A percentile compares a stretch with the other conserved stretches of the same genome.
phyloP scores from a whole-genome alignment of 1,140 invertebrate species.

The Oryzaephilus surinamensis region DNA sequence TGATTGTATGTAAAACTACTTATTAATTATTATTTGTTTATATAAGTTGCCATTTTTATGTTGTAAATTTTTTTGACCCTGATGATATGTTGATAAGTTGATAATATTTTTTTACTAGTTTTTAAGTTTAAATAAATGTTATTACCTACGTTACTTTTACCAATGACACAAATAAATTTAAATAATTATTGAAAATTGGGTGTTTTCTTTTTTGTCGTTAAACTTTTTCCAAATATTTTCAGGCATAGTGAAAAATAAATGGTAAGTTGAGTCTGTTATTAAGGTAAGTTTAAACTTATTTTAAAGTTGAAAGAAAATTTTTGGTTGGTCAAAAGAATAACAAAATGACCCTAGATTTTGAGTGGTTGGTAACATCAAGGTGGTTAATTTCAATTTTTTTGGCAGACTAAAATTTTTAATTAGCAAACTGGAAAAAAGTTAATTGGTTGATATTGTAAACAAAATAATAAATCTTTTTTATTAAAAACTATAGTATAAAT shows the following conservation, averaged over 20 bases:
- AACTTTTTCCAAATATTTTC: constrained; percentile 8
- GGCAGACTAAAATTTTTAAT: too few relatives aligned
- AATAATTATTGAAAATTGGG: constrained; percentile 13
- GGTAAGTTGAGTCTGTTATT: not conserved
- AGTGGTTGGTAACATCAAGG: too few relatives aligned
- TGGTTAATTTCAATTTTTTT: too few relatives aligned
- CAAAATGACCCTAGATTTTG: too few relatives aligned
- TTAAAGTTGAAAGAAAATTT: too few relatives aligned
- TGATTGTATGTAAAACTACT: constrained; percentile 20
- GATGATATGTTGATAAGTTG: too few relatives aligned
- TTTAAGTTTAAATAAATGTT: constrained; percentile 18
- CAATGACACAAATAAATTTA: constrained; percentile 19
- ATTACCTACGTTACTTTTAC: constrained; percentile 19
- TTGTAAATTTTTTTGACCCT: constrained; percentile 12
- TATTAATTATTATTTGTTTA: constrained; percentile 14
- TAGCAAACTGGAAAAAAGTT: too few relatives aligned
- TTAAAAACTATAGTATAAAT: too few relatives aligned
- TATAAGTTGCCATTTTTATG: constrained; percentile 8
- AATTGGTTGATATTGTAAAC: too few relatives aligned
- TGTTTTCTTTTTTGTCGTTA: not conserved
- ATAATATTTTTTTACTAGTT: too few relatives aligned
- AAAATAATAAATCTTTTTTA: too few relatives aligned
- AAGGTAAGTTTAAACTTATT: constrained; percentile 2
- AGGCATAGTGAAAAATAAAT: constrained; percentile 7
- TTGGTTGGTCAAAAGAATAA: too few relatives aligned